Evolutionary conservation across 2,888 invertebrate genomes (phyloP).

Genomic region (Diaperis boleti): DNA sequence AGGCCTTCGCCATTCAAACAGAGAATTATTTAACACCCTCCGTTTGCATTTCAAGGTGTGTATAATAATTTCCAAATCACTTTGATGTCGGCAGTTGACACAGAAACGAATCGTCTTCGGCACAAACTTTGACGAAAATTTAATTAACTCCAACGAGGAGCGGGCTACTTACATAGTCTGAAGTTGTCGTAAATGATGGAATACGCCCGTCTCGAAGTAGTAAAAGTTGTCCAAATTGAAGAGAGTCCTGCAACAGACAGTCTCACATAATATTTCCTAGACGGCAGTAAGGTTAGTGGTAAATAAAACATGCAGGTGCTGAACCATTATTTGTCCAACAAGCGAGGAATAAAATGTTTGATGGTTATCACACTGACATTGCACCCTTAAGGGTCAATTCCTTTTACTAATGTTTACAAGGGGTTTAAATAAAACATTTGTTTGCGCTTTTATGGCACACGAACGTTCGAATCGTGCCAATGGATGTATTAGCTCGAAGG

Average conservation of each 20-base stretch:
- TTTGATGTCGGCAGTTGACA: constrained; percentile 1
- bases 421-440: too few relatives aligned
- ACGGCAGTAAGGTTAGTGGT: not conserved
- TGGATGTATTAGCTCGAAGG: too few relatives aligned
- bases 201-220: constrained; percentile 62
- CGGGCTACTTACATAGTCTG: constrained; percentile 61
- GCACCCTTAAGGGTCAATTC: too few relatives aligned
- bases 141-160: constrained; percentile 13
- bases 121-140: constrained; percentile 6
- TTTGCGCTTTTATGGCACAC: too few relatives aligned
- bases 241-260: constrained; percentile 58
- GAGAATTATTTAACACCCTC: not conserved
- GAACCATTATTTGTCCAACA: too few relatives aligned
- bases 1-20: not conserved
- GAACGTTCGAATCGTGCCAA: too few relatives aligned
- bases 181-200: constrained; percentile 57
- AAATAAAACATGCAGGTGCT: too few relatives aligned
- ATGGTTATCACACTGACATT: too few relatives aligned
- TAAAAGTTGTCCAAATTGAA: constrained; percentile 62
- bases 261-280: not conserved
- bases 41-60: not conserved
- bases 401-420: too few relatives aligned
- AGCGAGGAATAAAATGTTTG: too few relatives aligned
- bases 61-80: not conserved
- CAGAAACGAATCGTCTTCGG: not conserved